Evolutionary conservation across 1,140 invertebrate species (phyloP), one percentile per base, ranked within the genome.

Genomic region (Hyphantria cunea): DNA sequence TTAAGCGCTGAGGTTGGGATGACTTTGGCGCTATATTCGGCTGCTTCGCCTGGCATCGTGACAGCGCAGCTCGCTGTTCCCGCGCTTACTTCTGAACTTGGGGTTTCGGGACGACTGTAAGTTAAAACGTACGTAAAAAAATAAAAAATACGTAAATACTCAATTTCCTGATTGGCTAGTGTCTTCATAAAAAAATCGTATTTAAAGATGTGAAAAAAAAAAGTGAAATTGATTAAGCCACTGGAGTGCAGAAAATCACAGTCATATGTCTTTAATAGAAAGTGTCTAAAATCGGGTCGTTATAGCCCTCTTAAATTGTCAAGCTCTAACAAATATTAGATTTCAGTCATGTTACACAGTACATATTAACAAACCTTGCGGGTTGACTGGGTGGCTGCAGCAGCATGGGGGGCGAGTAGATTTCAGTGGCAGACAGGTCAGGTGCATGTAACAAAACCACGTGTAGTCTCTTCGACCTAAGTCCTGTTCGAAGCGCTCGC

Each of bases 381-480:
- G 88, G 84, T 51, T 82, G 82, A 62, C 84, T 90, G n/a, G 81
- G 74, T 10, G 82, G 68, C 1, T 79, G 76, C 4, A 90, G 63
- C 42, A 85, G 86, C 7, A 70, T 71, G 7, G 87, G 87, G 42
- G 84, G 86, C 11, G 87, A 77, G 63, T 84, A 90, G 52, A 90
- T 80, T 56, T 89, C 83, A 0, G 94, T 92, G 6, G 94, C 93
- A 64, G 94, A 92, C 53, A 95, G 91, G 39, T 94, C 93, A 14
- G 94, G 93, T 11, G 95, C 94, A 82, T 95, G 94, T 37, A 96
- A 82, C n/a, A 95, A 92, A 13, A 96, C 93, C n/a, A 96, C 95
- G 73, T 93, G 93, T 44, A 96, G 92, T 8, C 95, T 93, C 13
- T 93, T 92, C 3, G 94, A 93, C 54, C 92, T 92, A 53, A 96